phyloP scores from a whole-genome alignment of 2,888 invertebrate species.

The Operophtera brumata region DNA sequence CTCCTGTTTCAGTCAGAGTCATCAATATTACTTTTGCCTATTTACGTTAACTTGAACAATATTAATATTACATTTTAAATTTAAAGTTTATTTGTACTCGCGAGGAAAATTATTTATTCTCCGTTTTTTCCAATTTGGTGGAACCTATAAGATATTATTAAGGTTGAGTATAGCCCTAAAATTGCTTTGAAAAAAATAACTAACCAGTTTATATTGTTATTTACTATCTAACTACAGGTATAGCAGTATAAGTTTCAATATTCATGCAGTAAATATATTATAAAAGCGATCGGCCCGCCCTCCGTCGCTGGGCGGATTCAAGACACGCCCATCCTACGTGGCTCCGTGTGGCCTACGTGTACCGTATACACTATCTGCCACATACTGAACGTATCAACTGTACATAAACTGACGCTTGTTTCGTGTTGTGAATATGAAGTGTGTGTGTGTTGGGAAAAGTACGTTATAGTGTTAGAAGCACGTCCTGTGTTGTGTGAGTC shows the following conservation, averaged over 20 bases:
- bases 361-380: conserved; percentile 31
- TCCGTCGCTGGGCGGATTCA: conserved; percentile 64
- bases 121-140: no score
- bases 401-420: conserved; percentile 37
- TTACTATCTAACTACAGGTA: not conserved
- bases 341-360: conserved; percentile 23
- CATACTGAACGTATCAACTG: conserved; percentile 27
- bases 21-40: no score
- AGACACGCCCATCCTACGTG: conserved; percentile 67
- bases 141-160: no score
- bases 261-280: conserved; percentile 43
- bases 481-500: not conserved
- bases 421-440: conserved; percentile 34
- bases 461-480: not conserved
- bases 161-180: no score
- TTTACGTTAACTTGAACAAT: no score
- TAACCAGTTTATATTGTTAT: not conserved
- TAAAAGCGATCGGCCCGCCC: conserved; percentile 52
- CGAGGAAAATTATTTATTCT: no score
- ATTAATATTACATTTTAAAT: no score
- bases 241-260: conserved; percentile 36
- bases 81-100: no score
- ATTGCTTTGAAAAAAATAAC: no score
- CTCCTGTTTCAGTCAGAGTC: no score
- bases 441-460: conserved; percentile 8